Evolutionary conservation across 2,797 vertebrate species (phyloP), one percentile per base, ranked within the genome.

Genomic region (Mormyrops attenuatus): DNA sequence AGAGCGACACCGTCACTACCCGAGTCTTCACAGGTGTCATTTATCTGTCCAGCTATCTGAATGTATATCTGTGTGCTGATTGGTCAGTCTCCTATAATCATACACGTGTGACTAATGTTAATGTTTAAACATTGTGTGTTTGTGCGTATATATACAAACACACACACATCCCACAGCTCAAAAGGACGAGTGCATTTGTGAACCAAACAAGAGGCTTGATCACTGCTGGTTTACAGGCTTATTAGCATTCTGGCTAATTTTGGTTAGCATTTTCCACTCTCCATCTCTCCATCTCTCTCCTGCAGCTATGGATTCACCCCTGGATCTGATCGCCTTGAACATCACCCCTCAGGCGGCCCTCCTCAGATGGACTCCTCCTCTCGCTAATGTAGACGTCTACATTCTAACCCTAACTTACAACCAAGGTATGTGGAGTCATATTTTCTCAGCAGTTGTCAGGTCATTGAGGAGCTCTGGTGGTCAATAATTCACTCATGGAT

Each of bases 311-410:
- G 99, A 99, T 93, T 96, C 96, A 91, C 98, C 98, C 0, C 90
- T 96, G 86, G 97, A 96, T 91, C 94, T 99, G 95, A 96, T 93
- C 0, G 97, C 97, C 50, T 96, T 97, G 88, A 98, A 98, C 89
- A 93, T 99, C 93, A 98, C 97, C 5, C 97, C 98, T 8, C 97
- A 97, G 0, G 97, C 97, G 93, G 97, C 96, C 0, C 93, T 98
- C 92, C 94, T 99, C 90, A 96, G 96, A 91, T 99, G 99, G 99
- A 97, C 95, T 63, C 95, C 97, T 0, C 98, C 98, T 0, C 86
- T 95, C 53, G 96, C 97, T 0, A 96, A 93, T 0, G 98, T 99
- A 52, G 98, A 99, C 92, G 98, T 96, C 94, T 99, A 99, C 0
- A 94, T 99, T 88, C 94, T 99, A 41, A 92, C 97, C 9, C 95